A percentile compares a stretch with the other conserved stretches of the same genome.
Evolutionary conservation across 2,888 invertebrate species (phyloP).

Genomic region (Dorcus parallelipipedus): DNA sequence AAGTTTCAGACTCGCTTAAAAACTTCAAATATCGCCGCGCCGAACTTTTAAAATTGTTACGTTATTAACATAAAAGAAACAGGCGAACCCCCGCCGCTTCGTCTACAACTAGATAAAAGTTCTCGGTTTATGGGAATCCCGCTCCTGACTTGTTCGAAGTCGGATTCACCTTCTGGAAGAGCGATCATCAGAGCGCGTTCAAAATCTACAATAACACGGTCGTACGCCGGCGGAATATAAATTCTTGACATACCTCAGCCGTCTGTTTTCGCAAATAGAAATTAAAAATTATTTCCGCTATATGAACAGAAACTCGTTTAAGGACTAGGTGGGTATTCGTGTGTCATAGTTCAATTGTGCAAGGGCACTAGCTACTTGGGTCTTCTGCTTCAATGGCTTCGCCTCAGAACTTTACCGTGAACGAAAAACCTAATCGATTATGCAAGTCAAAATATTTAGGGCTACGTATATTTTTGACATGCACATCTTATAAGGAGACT

Average conservation of each 20-base stretch:
- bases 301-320: slow-evolving; percentile 31
- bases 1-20: no score
- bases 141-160: slow-evolving; percentile 28
- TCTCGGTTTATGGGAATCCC: slow-evolving; percentile 28
- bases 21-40: no score
- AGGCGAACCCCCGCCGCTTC: slow-evolving; percentile 10
- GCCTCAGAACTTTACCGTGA: no score
- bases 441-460: slow-evolving; percentile 8
- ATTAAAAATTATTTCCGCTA: slow-evolving; percentile 47
- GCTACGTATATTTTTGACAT: no score
- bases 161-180: slow-evolving; percentile 21
- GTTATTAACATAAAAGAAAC: slow-evolving; percentile 3
- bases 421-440: not conserved
- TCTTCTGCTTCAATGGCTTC: not conserved
- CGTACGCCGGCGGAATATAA: slow-evolving; percentile 21
- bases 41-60: not conserved
- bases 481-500: no score
- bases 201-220: slow-evolving; percentile 21
- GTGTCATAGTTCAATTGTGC: no score
- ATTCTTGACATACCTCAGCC: slow-evolving; percentile 19
- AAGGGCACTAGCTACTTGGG: not conserved
- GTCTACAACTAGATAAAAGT: slow-evolving; percentile 23
- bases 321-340: not conserved
- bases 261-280: slow-evolving; percentile 45
- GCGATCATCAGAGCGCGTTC: slow-evolving; percentile 27